Evolutionary conservation across 2,797 vertebrate species (phyloP), one percentile per base, ranked within the genome.

Genomic region (Chaunax sp.): DNA sequence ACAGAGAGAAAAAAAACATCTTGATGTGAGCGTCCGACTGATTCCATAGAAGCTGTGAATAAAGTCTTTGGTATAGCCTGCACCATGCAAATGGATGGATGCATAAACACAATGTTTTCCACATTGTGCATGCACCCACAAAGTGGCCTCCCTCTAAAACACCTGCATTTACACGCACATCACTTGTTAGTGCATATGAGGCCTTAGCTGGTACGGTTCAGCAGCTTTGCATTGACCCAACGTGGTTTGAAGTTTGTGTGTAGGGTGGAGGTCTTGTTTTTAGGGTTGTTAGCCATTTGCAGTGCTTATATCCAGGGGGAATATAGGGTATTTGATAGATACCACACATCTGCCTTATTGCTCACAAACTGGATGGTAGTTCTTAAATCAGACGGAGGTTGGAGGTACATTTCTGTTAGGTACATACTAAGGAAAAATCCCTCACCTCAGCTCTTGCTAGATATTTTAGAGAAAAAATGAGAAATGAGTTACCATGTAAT

Each of bases 21-120:
- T 78, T 84, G 79, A 77, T 80, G 75, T 81, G 87, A 82, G 81
- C 63, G 65, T 82, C 77, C 81, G 81, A 82, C 77, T 78, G 84
- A 83, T 66, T 71, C 74, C 76, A 75, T 69, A 69, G 64, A 62
- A 75, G 55, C 58, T 62, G 78, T 91, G 86, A 93, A 90, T 86
- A 78, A 81, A 72, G 69, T 72, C 86, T 90, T 90, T 93, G 87
- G 91, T 70, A 81, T 59, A 62, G 58, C 52, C 75, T 20, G 35
- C 1, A 2, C 80, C 55, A 77, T 79, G 79, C 76, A 84, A 87
- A 85, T 81, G 61, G 8, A n/a, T 35, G 49, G 66, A 59, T 46
- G 58, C 49, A 37, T 35, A 44, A 64, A 71, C 62, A 72, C 67
- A 57, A 61, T 13, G 51, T n/a, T n/a, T n/a, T n/a, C n/a, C 51